These are phyloP conservation scores for Corbicula japonica DNA, from an alignment of 2,888 invertebrate genomes.

Conservation along the genomic window DNA sequence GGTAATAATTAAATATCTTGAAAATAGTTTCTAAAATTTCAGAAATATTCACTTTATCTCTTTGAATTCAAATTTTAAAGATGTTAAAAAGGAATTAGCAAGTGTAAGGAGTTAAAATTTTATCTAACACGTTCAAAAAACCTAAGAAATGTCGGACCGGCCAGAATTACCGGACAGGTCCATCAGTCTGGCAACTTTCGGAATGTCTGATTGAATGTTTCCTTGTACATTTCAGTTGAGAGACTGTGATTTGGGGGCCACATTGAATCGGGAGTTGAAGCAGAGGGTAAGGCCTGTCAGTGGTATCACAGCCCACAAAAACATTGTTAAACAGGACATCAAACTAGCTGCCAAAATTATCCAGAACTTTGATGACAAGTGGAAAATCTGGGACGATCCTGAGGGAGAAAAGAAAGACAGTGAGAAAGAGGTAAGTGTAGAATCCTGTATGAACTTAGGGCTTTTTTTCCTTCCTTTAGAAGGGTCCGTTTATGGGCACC, in stretches of 20 bases:
- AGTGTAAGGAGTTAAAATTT: too few relatives aligned
- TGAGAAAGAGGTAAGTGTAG: slow-evolving; percentile 78
- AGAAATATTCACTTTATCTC: too few relatives aligned
- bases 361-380: slow-evolving; percentile 95
- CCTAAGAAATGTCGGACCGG: not conserved
- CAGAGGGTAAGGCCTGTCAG: slow-evolving; percentile 94
- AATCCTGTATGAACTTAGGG: too few relatives aligned
- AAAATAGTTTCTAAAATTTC: too few relatives aligned
- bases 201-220: not conserved
- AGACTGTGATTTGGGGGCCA: slow-evolving; percentile 97
- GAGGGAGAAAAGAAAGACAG: slow-evolving; percentile 82
- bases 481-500: too few relatives aligned
- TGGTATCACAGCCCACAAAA: slow-evolving; percentile 84
- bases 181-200: too few relatives aligned
- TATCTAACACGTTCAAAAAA: not conserved
- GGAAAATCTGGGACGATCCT: slow-evolving; percentile 91
- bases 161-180: not conserved
- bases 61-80: too few relatives aligned
- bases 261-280: slow-evolving; percentile 98
- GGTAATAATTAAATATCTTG: too few relatives aligned
- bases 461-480: too few relatives aligned
- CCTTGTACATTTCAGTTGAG: slow-evolving; percentile 89
- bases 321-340: slow-evolving; percentile 93
- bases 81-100: too few relatives aligned
- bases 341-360: slow-evolving; percentile 96